Evolutionary conservation across 1,140 invertebrate genomes (phyloP), one percentile per base, ranked within the genome.

Genomic region (Paraescarpia echinospica): DNA sequence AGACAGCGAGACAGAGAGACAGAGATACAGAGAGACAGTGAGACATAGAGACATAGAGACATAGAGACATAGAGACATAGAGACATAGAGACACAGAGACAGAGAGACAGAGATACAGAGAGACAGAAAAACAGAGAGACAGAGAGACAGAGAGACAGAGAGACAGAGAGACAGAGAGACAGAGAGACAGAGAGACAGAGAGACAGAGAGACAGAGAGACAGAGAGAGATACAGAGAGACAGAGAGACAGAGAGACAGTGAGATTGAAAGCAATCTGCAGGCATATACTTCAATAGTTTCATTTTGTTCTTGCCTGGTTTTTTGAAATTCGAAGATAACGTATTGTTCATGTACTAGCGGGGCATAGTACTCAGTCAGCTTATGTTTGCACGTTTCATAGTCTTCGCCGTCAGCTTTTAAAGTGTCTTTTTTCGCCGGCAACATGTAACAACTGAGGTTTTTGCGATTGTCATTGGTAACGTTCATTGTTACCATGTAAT

Each of bases 181-280:
- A 33, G 89, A 89, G 89, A 89, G 89, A 18, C n/a, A 89, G 89
- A 89, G 89, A 89, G n/a, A 18, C n/a, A 89, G 89, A 89, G 89
- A 89, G 89, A 89, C n/a, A 89, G 89, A 89, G 89, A 89, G 89
- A 89, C n/a, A 89, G 89, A 89, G 34, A 89, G n/a, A 89, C 89
- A 89, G n/a, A 89, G n/a, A 89, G n/a, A 89, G n/a, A 89, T 4
- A 18, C 89, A 89, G n/a, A 89, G n/a, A 89, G 89, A 18, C n/a
- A 89, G 89, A 89, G 89, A 89, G 89, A 18, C n/a, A 89, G 89
- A 34, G 89, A 89, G 89, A 18, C n/a, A 89, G 89, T 8, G 89
- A 89, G 89, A 89, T 18, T 22, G 18, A 89, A n/a, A 89, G 77
- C 18, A 89, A 89, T 18, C 18, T 18, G 77, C 18, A 89, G 77